Percentiles rank a stretch among this genome's conserved stretches.
Evolutionary conservation across 2,888 invertebrate species (phyloP).

Genomic region (Apodemia duryi): DNA sequence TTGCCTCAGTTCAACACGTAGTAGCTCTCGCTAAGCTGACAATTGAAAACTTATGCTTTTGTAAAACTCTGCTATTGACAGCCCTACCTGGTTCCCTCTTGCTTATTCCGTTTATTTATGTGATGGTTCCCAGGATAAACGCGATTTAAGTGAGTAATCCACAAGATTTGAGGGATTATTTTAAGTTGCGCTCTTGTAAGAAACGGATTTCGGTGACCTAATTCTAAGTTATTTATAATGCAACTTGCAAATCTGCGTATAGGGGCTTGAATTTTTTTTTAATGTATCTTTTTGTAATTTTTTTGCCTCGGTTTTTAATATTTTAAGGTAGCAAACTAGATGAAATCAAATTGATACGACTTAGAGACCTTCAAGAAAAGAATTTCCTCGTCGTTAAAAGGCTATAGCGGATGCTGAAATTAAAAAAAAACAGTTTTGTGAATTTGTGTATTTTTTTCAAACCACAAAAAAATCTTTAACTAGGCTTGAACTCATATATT

Average conservation of each 20-base stretch:
- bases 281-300: no score
- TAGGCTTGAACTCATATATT: no score
- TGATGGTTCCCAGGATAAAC: conserved; percentile 13
- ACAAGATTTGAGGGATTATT: conserved; percentile 13
- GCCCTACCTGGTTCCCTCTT: background rate
- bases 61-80: conserved; percentile 1
- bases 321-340: no score
- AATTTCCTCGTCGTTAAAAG: no score
- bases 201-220: conserved; percentile 10
- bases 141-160: conserved; percentile 13
- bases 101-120: conserved; percentile 15
- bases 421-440: no score
- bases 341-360: no score
- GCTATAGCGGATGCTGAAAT: no score
- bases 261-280: no score
- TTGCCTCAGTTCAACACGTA: background rate
- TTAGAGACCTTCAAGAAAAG: no score
- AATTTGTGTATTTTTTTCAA: no score
- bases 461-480: no score
- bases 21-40: background rate
- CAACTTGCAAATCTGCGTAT: background rate
- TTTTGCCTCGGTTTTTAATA: no score
- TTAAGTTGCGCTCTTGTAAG: conserved; percentile 14
- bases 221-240: conserved; percentile 14
- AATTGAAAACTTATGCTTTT: background rate